Conservation (phyloP, 2,113 vertebrate genomes). For the Xenopus laevis region DNA sequence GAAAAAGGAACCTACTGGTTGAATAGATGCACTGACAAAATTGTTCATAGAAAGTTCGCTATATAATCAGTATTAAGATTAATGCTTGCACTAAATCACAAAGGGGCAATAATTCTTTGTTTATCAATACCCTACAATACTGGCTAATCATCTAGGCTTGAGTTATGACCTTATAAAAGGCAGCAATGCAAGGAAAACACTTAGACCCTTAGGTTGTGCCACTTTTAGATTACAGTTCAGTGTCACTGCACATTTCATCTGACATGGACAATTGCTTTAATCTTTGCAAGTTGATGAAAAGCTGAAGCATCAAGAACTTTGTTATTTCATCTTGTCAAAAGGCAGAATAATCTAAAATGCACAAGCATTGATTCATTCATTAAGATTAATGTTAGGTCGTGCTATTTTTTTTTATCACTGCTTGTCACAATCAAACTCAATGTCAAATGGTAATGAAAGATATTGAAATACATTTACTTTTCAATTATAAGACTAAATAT, state of each 20-base stretch:
- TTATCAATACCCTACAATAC: slow-evolving; percentile 30
- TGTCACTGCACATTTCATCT: slow-evolving; percentile 39
- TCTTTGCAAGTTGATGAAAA: slow-evolving; percentile 35
- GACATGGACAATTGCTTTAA: slow-evolving; percentile 36
- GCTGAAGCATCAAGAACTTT: slow-evolving; percentile 15
- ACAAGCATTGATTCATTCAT: slow-evolving; percentile 20
- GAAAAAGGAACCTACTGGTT: too few species aligned
- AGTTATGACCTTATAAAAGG: too few species aligned
- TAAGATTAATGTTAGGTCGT: slow-evolving; percentile 2
- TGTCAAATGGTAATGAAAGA: slow-evolving; percentile 11
- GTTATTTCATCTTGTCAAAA: slow-evolving; percentile 24
- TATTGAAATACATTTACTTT: slow-evolving; percentile 1
- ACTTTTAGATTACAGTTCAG: slow-evolving; percentile 41
- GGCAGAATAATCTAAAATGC: slow-evolving; percentile 28
- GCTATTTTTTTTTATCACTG: not conserved
- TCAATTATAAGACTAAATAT: not conserved
- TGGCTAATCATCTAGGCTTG: slow-evolving; percentile 3
- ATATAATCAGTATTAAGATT: too few species aligned
- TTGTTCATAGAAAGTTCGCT: too few species aligned
- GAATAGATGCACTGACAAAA: too few species aligned
- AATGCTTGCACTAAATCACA: too few species aligned
- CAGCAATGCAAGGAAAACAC: not conserved
- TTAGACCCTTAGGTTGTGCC: slow-evolving; percentile 32
- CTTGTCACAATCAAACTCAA: slow-evolving; percentile 8
- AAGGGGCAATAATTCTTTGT: not conserved